A percentile compares a stretch with the other conserved stretches of the same genome.
Evolutionary conservation across 1,140 invertebrate genomes (phyloP).

Genomic region (Danaus plexippus): DNA sequence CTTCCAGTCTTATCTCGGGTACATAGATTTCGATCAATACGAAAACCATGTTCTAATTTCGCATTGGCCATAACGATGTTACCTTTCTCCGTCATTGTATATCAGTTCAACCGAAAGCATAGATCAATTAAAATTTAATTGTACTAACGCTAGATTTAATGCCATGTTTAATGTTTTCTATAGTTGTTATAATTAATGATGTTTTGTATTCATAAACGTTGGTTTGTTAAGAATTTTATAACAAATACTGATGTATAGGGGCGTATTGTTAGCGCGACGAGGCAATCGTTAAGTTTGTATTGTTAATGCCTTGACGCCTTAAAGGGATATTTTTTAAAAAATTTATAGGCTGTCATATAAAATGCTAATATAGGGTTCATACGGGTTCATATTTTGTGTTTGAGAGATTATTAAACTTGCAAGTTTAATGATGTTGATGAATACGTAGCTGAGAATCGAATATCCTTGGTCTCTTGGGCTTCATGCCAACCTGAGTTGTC

Average conservation of each 20-base stretch:
- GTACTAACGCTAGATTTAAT: no score
- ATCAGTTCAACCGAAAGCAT: no score
- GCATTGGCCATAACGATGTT: background rate
- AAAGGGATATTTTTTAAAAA: constrained; percentile 10
- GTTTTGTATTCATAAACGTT: no score
- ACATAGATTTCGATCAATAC: constrained; percentile 17
- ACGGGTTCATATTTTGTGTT: no score
- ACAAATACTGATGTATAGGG: constrained; percentile 10
- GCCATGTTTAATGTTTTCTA: no score
- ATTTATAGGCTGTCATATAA: constrained; percentile 15
- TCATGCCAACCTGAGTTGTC: constrained; percentile 19
- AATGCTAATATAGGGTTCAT: constrained; percentile 2
- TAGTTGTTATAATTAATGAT: no score
- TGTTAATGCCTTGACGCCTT: constrained; percentile 14
- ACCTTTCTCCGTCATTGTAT: no score
- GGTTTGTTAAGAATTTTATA: no score
- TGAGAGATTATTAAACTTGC: no score
- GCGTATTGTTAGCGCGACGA: constrained; percentile 18
- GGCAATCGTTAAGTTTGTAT: constrained; percentile 13
- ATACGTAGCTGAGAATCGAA: background rate
- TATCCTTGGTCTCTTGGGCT: constrained; percentile 20
- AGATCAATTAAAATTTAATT: no score
- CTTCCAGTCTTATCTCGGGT: constrained; percentile 13
- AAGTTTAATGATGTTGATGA: no score
- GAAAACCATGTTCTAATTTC: constrained; percentile 17